phyloP scores from a whole-genome alignment of 2,888 invertebrate genomes.

The Drosophila kanekoi region DNA sequence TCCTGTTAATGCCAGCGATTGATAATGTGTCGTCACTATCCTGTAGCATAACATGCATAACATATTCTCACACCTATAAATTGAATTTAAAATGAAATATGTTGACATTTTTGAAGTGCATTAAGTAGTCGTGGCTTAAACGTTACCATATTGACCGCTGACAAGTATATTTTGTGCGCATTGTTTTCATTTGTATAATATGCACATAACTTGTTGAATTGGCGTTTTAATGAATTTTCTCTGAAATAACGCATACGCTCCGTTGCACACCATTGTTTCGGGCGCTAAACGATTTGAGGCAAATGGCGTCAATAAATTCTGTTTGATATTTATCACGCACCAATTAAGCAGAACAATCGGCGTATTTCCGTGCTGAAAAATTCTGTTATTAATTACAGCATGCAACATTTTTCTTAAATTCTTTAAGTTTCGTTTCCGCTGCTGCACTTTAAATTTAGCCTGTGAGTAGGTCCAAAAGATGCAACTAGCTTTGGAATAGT shows the following conservation, averaged over 20 bases:
- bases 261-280: slow-evolving; percentile 19
- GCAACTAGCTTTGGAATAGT: slow-evolving; percentile 9
- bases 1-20: no score
- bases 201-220: slow-evolving; percentile 26
- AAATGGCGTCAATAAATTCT: slow-evolving; percentile 25
- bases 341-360: slow-evolving; percentile 23
- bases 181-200: slow-evolving; percentile 16
- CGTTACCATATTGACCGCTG: no score
- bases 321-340: slow-evolving; percentile 33
- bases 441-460: slow-evolving; percentile 18
- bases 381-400: not conserved
- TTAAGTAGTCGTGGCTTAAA: no score
- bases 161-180: slow-evolving; percentile 1
- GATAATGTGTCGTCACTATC: no score
- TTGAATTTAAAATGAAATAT: not conserved
- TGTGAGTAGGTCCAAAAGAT: no score
- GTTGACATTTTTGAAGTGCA: not conserved
- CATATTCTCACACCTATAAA: not conserved
- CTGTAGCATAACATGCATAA: no score
- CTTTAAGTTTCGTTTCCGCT: not conserved
- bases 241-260: slow-evolving; percentile 38
- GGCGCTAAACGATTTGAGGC: slow-evolving; percentile 15
- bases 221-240: slow-evolving; percentile 20
- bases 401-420: not conserved
- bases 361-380: slow-evolving; percentile 24